Percentiles rank a stretch among this genome's conserved stretches.
phyloP scores from a whole-genome alignment of 2,888 invertebrate species.

The Pomacea canaliculata region DNA sequence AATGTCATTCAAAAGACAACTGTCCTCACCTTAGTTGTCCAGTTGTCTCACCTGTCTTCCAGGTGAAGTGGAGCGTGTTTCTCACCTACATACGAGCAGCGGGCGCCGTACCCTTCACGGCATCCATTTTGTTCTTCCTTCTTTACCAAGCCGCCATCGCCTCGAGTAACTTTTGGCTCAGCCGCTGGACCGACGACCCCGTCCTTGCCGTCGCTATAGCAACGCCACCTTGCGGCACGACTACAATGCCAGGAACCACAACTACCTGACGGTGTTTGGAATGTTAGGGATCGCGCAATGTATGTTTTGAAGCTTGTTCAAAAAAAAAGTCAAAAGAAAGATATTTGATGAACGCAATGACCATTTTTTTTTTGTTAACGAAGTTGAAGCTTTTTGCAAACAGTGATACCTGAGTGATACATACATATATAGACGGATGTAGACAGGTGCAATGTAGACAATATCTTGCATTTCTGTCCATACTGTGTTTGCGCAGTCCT shows the following conservation, averaged over 20 bases:
- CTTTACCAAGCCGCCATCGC: slow-evolving; percentile 34
- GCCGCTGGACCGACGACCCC: slow-evolving; percentile 36
- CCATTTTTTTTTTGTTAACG: no score
- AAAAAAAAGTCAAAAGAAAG: no score
- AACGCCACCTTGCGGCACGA: slow-evolving; percentile 6
- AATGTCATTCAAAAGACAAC: no score
- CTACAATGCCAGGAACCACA: slow-evolving; percentile 44
- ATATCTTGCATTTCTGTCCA: no score
- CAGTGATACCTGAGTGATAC: no score
- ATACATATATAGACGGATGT: no score
- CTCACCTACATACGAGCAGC: slow-evolving; percentile 59
- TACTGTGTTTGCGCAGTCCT: slow-evolving; percentile 40
- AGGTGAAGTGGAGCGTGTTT: slow-evolving; percentile 65
- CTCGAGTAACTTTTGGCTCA: slow-evolving; percentile 36
- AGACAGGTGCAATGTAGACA: no score
- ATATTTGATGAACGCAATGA: no score
- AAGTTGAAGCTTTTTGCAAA: no score
- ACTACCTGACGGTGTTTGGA: slow-evolving; percentile 53
- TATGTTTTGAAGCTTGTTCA: slow-evolving; percentile 12
- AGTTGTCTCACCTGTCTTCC: not conserved
- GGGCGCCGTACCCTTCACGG: slow-evolving; percentile 23
- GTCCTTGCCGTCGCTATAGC: slow-evolving; percentile 33
- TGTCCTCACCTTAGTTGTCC: no score
- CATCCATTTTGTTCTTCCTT: slow-evolving; percentile 30
- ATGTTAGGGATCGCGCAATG: slow-evolving; percentile 48